phyloP scores from a whole-genome alignment of 2,113 vertebrate species.

The Dasyprocta punctata region DNA sequence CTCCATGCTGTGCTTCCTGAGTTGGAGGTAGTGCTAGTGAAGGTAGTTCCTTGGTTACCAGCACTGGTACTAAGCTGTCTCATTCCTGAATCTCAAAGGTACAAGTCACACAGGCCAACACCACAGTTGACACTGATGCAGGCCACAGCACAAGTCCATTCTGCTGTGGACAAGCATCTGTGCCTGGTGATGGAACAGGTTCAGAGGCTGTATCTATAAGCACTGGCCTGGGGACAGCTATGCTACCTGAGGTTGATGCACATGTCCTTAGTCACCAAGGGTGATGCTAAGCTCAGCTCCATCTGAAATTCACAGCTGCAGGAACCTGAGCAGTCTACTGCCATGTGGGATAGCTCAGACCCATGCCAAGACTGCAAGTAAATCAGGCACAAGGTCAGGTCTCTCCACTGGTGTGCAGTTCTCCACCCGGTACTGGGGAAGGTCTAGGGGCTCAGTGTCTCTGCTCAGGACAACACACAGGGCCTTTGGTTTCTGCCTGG shows the following conservation, averaged over 20 bases:
- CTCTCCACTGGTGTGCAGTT: neutral
- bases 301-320: neutral
- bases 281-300: neutral
- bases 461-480: neutral
- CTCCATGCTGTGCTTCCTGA: neutral
- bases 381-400: neutral
- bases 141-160: neutral
- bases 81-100: neutral
- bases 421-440: neutral
- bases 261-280: neutral
- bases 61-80: neutral
- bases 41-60: neutral
- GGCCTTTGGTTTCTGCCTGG: neutral
- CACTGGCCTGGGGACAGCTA: neutral
- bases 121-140: neutral
- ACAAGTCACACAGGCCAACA: neutral
- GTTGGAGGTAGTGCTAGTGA: neutral
- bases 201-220: neutral
- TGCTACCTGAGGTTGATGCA: neutral
- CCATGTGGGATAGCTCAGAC: no score
- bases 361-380: neutral
- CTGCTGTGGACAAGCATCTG: no score
- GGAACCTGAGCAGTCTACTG: neutral
- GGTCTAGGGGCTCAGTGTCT: neutral
- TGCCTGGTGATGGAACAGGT: no score